Conservation (phyloP, 2,888 invertebrate species). For the Cephonodes hylas region DNA sequence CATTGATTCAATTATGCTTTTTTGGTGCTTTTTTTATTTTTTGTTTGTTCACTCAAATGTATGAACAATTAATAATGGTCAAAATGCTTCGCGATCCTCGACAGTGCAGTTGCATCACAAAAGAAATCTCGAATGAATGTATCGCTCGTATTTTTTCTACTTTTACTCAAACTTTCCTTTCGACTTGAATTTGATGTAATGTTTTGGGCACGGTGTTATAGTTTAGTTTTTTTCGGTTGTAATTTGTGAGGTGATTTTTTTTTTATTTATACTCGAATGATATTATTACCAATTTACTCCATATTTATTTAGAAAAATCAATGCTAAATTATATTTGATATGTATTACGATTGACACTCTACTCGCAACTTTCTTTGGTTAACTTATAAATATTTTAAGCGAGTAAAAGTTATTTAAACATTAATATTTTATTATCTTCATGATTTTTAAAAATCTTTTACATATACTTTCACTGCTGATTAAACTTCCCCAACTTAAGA, state of each 20-base stretch:
- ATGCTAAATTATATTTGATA: neutral
- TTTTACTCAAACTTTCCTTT: slow-evolving; percentile 68
- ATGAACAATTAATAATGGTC: slow-evolving; percentile 2
- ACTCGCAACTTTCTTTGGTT: neutral
- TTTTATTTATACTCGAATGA: too few relatives aligned
- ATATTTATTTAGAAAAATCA: neutral
- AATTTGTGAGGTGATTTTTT: neutral
- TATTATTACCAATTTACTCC: too few relatives aligned
- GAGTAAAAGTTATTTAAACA: neutral
- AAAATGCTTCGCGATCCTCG: neutral
- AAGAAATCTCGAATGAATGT: slow-evolving; percentile 10
- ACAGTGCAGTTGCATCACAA: slow-evolving; percentile 6
- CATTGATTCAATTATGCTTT: neutral
- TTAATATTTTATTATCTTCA: too few relatives aligned
- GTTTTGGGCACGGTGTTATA: neutral
- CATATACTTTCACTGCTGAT: neutral
- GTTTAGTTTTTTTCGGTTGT: neutral
- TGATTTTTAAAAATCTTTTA: neutral
- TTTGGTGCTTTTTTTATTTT: neutral
- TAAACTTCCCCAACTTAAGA: neutral
- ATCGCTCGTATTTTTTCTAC: slow-evolving; percentile 49
- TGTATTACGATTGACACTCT: neutral
- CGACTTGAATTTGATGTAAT: neutral
- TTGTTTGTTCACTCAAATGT: neutral
- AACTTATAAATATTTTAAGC: neutral